Base-by-base conservation (phyloP, 2,113 vertebrate genomes). In the Miniopterus natalensis region DNA sequence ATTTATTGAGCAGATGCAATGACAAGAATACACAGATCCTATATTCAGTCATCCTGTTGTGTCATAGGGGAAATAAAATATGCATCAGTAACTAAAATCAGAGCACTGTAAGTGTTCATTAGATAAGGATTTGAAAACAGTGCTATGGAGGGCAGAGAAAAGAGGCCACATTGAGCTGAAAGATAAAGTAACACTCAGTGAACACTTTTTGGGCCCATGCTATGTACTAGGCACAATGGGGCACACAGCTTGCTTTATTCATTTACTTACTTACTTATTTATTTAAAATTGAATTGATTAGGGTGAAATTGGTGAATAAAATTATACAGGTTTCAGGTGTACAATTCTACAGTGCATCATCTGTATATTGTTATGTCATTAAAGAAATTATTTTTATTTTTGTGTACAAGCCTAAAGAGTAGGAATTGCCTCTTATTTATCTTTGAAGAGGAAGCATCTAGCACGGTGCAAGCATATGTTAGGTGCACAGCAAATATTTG, bases 1-100 rank as follows among this genome's bases (percentile, higher is more conserved):
- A 65, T 85, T 95, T 92, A 83, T 47, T 21, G 27, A 94, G 57
- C 25, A 88, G 85, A 85, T 8, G 20, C 40, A 65, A 31, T 66
- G 71, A 25, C 29, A 90, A 55, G 65, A 71, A 49, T 36, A n/a
- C 23, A 25, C 53, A 66, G 77, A 59, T 45, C 40, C 29, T 47
- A 9, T 21, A 61, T 18, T 75, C 40, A 84, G 86, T 10, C 31
- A 57, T 57, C 51, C 63, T 14, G 2, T 47, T 59, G 14, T 40
- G 29, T 84, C 79, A 15, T n/a, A 59, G 79, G 40, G 36, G 42
- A 74, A 92, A 70, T 75, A 45, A 65, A 83, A 73, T 71, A 65
- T 25, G 15, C 31, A 49, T 21, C 15, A 17, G 15, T 66, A 51
- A 79, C n/a, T 66, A 21, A 88, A 84, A 57, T 73, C 94, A 87